Evolutionary conservation across 2,113 vertebrate genomes (phyloP).

Genomic region (Megaceryle maxima): DNA sequence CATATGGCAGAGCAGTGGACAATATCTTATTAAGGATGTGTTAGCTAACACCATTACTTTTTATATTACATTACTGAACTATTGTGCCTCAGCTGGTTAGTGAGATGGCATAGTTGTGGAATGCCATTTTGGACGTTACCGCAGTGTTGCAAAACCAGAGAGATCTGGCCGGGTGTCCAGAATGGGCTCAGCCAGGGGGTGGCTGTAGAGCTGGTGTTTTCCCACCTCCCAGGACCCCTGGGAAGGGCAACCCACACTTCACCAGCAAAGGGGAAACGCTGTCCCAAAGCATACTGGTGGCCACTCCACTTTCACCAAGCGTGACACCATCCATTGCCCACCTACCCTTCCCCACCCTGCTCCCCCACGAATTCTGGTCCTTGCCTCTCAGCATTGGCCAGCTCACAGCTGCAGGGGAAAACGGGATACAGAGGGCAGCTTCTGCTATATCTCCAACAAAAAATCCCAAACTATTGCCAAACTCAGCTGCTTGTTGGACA

Average conservation of each 20-base stretch:
- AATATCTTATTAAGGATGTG: conserved; percentile 86
- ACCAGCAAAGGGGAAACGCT: neutral
- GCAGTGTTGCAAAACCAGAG: neutral
- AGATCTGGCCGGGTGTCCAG: neutral
- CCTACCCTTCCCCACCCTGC: neutral
- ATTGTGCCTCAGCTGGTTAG: conserved; percentile 74
- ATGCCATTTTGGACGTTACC: conserved; percentile 36
- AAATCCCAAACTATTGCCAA: conserved; percentile 1
- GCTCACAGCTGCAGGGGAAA: neutral
- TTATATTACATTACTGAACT: conserved; percentile 78
- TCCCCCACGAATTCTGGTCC: too few species aligned
- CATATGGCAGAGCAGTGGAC: conserved; percentile 81
- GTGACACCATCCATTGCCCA: neutral
- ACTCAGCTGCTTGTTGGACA: conserved; percentile 57
- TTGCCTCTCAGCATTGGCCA: neutral
- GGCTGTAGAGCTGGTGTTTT: neutral
- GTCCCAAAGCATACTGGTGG: neutral
- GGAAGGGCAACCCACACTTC: neutral
- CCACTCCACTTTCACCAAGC: accelerated
- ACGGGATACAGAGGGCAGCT: neutral
- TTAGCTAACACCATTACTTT: conserved; percentile 80
- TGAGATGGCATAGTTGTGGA: conserved; percentile 63
- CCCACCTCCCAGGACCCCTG: accelerated
- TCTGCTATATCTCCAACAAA: neutral
- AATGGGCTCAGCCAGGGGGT: accelerated